A percentile compares a stretch with the other conserved stretches of the same genome.
phyloP scores from a whole-genome alignment of 2,888 invertebrate genomes.

The Hydrotaea cyrtoneurina region DNA sequence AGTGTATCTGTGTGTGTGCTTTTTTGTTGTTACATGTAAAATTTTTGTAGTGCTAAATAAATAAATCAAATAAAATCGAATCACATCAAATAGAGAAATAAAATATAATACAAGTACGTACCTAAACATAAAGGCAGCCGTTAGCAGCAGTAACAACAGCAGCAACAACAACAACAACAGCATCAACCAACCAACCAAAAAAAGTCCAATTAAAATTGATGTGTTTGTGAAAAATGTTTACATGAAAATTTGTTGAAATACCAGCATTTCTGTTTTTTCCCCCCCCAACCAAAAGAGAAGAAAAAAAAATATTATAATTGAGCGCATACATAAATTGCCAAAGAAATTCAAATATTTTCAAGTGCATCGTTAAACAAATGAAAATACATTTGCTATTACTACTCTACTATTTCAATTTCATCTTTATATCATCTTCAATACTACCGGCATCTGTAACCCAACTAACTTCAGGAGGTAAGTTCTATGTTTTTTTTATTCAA shows the following conservation, averaged over 20 bases:
- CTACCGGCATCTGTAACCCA: conserved; percentile 27
- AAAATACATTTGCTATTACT: conserved; percentile 60
- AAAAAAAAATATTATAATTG: not conserved
- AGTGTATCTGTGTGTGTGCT: too few relatives aligned
- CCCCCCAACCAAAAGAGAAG: not conserved
- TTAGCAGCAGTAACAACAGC: too few relatives aligned
- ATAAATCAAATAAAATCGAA: conserved; percentile 40
- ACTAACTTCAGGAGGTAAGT: conserved; percentile 59
- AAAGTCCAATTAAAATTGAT: conserved; percentile 16
- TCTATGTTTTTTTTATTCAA: not conserved
- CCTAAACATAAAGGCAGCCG: too few relatives aligned
- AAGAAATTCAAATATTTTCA: conserved; percentile 9
- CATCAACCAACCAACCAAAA: not conserved
- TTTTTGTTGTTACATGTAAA: not conserved
- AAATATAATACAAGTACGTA: conserved; percentile 22
- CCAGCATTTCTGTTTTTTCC: not conserved
- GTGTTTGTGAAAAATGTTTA: not conserved
- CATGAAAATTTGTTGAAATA: conserved; percentile 4
- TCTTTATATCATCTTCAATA: conserved; percentile 18
- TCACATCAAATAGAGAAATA: conserved; percentile 24
- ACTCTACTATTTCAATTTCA: conserved; percentile 61
- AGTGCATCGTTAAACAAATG: conserved; percentile 51
- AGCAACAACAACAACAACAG: too few relatives aligned
- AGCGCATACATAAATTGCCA: not conserved
- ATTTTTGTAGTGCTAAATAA: conserved; percentile 48